Percentiles rank a stretch among this genome's conserved stretches.
Conservation (phyloP, 2,888 invertebrate genomes). For the Cantharis lateralis region DNA sequence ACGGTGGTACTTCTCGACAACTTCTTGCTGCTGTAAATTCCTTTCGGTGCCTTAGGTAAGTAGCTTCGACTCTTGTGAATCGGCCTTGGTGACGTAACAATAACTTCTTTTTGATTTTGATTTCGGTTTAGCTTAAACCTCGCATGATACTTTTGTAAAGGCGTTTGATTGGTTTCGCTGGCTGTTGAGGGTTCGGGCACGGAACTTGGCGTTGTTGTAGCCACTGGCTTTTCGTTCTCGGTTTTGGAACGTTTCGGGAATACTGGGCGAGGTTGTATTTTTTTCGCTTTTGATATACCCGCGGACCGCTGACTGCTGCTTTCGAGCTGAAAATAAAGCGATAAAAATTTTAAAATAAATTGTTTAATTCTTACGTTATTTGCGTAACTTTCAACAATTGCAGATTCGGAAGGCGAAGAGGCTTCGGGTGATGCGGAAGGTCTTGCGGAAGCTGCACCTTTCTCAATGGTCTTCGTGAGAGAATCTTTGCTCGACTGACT, state of each 20-base stretch:
- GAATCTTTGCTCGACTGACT: conserved; percentile 31
- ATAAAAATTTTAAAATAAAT: background rate
- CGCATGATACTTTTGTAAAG: conserved; percentile 45
- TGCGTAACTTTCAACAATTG: conserved; percentile 1
- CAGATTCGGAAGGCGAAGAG: background rate
- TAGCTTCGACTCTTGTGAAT: conserved; percentile 16
- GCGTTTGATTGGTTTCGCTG: background rate
- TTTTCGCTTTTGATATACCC: background rate
- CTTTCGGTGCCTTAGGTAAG: conserved; percentile 37
- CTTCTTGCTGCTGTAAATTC: conserved; percentile 45
- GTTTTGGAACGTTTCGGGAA: background rate
- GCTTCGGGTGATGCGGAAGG: conserved; percentile 32
- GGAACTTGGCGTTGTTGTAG: background rate
- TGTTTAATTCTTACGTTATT: conserved; percentile 8
- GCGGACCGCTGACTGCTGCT: background rate
- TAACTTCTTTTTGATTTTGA: background rate
- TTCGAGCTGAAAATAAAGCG: background rate
- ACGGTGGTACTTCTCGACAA: conserved; percentile 26
- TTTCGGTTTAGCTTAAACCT: conserved; percentile 38
- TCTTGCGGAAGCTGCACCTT: conserved; percentile 40
- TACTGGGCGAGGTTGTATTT: background rate
- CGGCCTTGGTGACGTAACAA: conserved; percentile 2
- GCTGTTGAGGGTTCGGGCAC: background rate
- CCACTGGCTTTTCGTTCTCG: background rate
- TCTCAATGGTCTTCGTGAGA: conserved; percentile 40